Conservation (phyloP, 2,113 vertebrate species). For the Lanius ludovicianus region DNA sequence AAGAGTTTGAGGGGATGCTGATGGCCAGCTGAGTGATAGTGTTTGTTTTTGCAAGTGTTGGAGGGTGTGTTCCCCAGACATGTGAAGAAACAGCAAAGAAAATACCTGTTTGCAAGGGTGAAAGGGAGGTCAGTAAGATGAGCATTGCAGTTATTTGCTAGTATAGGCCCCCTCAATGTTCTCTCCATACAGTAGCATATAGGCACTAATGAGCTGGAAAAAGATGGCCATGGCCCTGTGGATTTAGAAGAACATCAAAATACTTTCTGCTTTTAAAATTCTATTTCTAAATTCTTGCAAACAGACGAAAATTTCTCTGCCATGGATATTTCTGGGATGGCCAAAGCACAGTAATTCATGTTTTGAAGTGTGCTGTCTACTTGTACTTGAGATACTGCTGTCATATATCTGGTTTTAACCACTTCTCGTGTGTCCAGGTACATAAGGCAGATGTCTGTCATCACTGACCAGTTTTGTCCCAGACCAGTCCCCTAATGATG, state of each 20-base stretch:
- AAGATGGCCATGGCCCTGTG: not conserved
- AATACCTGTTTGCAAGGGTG: not conserved
- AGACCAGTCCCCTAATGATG: not conserved
- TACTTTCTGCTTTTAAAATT: not conserved
- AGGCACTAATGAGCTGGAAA: not conserved
- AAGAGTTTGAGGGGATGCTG: not conserved
- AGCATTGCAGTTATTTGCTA: not conserved
- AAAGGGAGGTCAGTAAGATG: slow-evolving; percentile 3
- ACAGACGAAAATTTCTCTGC: not conserved
- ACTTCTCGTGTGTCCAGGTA: not conserved
- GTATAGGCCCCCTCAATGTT: not conserved
- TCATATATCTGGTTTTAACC: not conserved
- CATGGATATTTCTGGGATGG: not conserved
- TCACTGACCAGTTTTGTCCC: not conserved
- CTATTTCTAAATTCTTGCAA: not conserved
- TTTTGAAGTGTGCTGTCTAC: not conserved
- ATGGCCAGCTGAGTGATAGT: not conserved
- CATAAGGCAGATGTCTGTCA: not conserved
- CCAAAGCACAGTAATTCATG: not conserved
- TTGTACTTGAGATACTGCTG: not conserved
- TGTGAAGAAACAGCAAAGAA: slow-evolving; percentile 20
- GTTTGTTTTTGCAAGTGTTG: slow-evolving; percentile 9
- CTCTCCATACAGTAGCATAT: not conserved
- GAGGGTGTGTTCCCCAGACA: not conserved
- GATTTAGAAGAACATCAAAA: not conserved